Base-by-base conservation (phyloP, 2,797 vertebrate species). In the Heteromormyrus szaboi region DNA sequence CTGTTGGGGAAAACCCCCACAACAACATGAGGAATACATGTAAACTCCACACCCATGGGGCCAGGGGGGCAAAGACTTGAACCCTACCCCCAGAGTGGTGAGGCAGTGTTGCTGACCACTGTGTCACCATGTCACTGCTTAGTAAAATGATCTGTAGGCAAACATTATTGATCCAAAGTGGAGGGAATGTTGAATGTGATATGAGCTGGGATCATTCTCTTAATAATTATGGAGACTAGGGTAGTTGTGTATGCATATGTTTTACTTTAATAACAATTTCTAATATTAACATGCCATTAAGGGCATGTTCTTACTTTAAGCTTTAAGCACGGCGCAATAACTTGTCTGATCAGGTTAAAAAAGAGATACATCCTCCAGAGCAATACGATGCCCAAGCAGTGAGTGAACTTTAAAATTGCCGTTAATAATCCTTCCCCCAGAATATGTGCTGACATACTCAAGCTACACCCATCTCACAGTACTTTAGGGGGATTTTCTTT, bases 351-450 rank as follows among this genome's bases (percentile, higher is more conserved):
- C 72, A n/a, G 37, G 33, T 19, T 79, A 79, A 79, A 44, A 79
- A 17, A 19, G 37, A 44, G 72, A 79, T 79, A 79, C 25, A 12
- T 68, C 11, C 29, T 33, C 29, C 14, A 12, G 65, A 68, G 65
- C 11, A 2, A 68, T 33, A 68, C 1, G 65, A 68, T 68, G 65
- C 33, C 14, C 68, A 41, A 41, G 0, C 50, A 76, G 87, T 46
- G 89, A 5, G 22, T 0, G 1, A 1, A 1, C 29, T 79, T 37
- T 37, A 41, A 54, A 56, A 46, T n/a, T 56, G 68, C 5, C 33
- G 41, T 88, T 46, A 84, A 84, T 85, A 85, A 25, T 85, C 44
- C 46, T 48, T 51, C 81, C 81, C 22, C 22, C 44, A 85, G 81
- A 44, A 53, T 87, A 53, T 87, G 85, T 41, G 53, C 29, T 62